Evolutionary conservation across 2,888 invertebrate genomes (phyloP).

Genomic region (Prionchulus punctatus): DNA sequence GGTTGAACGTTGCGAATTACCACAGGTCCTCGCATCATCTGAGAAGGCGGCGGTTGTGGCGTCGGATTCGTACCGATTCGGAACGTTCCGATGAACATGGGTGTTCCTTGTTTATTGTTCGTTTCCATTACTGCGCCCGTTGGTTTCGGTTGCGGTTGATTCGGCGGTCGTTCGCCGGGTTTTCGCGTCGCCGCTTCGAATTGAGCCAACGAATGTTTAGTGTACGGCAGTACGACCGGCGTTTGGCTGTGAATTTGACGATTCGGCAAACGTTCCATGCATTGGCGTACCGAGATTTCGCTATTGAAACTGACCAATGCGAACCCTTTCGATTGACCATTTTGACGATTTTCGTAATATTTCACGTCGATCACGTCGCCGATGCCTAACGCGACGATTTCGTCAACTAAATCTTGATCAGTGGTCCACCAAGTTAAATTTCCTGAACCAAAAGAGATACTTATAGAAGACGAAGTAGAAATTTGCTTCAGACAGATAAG

Average conservation of each 20-base stretch:
- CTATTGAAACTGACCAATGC: conserved; percentile 86
- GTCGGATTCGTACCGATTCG: background rate
- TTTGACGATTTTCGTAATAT: conserved; percentile 95
- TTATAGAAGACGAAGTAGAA: too few species aligned
- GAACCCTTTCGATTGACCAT: conserved; percentile 81
- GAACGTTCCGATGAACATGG: conserved; percentile 10
- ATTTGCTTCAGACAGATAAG: too few species aligned
- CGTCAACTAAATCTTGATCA: conserved; percentile 52
- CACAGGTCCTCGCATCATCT: background rate
- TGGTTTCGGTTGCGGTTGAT: conserved; percentile 6
- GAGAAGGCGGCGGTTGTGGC: background rate
- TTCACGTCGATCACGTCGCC: conserved; percentile 90
- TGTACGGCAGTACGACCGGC: conserved; percentile 83
- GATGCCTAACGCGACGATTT: conserved; percentile 70
- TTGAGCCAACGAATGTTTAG: conserved; percentile 62
- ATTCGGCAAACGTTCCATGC: conserved; percentile 83
- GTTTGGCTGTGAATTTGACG: conserved; percentile 77
- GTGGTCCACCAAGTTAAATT: conserved; percentile 72
- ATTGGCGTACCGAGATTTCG: conserved; percentile 67
- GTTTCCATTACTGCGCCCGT: background rate
- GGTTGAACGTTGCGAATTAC: background rate
- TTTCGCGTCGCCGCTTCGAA: conserved; percentile 28
- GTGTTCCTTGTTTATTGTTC: background rate
- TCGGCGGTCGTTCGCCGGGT: conserved; percentile 1
- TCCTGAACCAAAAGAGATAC: conserved; percentile 40